Percentiles rank a stretch among this genome's conserved stretches.
phyloP scores from a whole-genome alignment of 2,113 vertebrate species.

The Fulica atra region DNA sequence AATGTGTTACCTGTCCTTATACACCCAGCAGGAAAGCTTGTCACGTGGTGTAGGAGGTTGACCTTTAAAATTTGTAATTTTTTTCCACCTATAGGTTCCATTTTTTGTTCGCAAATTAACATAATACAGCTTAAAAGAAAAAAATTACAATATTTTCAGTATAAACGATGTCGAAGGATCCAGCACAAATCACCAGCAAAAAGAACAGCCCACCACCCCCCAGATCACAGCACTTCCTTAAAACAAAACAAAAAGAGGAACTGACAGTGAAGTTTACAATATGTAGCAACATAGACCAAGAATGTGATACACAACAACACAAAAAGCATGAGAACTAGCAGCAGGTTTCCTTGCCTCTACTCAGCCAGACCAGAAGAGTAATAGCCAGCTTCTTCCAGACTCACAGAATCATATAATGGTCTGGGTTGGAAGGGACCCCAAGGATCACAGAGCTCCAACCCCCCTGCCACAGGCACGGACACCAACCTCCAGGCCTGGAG shows the following conservation, averaged over 20 bases:
- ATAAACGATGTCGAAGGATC: background rate
- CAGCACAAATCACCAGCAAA: background rate
- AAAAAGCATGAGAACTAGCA: background rate
- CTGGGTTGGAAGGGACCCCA: too few relatives aligned
- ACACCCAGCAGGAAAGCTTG: slow-evolving; percentile 94
- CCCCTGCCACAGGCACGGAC: too few relatives aligned
- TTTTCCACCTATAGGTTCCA: slow-evolving; percentile 86
- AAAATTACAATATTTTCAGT: slow-evolving; percentile 55
- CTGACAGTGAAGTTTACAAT: background rate
- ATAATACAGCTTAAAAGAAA: slow-evolving; percentile 85
- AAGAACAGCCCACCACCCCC: background rate
- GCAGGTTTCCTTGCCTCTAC: background rate
- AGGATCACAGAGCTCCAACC: too few relatives aligned
- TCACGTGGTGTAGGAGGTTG: slow-evolving; percentile 91
- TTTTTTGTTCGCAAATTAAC: slow-evolving; percentile 85
- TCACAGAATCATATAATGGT: too few relatives aligned
- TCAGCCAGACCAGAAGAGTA: background rate
- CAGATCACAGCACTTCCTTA: background rate
- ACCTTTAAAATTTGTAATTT: slow-evolving; percentile 78
- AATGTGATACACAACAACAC: too few relatives aligned
- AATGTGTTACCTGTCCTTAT: slow-evolving; percentile 83
- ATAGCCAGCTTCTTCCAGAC: background rate
- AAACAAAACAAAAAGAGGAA: background rate
- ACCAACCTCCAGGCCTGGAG: too few relatives aligned
- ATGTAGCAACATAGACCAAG: background rate